Evolutionary conservation across 2,113 vertebrate genomes (phyloP).

Genomic region (Parotia lawesii): DNA sequence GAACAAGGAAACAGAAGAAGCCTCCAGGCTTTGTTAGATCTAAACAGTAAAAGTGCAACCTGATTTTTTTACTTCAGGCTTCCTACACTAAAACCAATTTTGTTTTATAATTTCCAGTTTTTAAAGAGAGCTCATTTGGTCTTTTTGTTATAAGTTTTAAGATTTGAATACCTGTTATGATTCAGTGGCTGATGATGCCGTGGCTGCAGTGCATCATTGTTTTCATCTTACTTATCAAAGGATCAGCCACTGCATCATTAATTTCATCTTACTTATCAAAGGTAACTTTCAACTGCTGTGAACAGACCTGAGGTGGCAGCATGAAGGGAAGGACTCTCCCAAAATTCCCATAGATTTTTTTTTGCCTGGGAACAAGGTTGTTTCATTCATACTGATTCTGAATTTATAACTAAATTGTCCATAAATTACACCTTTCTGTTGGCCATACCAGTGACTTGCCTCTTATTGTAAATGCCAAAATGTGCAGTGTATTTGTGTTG

Average conservation of each 20-base stretch:
- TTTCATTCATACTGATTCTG: neutral
- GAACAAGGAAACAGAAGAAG: neutral
- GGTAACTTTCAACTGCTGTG: neutral
- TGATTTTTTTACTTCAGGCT: neutral
- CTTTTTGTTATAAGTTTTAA: neutral
- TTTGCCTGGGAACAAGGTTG: neutral
- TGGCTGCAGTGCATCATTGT: too few species aligned
- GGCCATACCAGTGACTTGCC: neutral
- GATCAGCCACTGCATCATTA: neutral
- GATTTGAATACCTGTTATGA: neutral
- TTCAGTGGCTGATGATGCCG: too few species aligned
- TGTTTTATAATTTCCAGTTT: neutral
- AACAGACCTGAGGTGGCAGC: neutral
- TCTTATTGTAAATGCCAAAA: neutral
- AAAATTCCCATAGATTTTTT: neutral
- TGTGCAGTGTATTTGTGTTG: neutral
- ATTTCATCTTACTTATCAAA: neutral
- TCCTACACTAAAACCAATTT: neutral
- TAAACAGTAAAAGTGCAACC: neutral
- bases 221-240: too few species aligned
- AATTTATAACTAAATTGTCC: neutral
- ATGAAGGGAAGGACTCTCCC: neutral
- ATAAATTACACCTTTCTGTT: neutral
- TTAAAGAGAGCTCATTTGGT: neutral
- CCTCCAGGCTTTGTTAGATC: neutral